Base-by-base conservation (phyloP, 2,113 vertebrate species). In the Sardina pilchardus region DNA sequence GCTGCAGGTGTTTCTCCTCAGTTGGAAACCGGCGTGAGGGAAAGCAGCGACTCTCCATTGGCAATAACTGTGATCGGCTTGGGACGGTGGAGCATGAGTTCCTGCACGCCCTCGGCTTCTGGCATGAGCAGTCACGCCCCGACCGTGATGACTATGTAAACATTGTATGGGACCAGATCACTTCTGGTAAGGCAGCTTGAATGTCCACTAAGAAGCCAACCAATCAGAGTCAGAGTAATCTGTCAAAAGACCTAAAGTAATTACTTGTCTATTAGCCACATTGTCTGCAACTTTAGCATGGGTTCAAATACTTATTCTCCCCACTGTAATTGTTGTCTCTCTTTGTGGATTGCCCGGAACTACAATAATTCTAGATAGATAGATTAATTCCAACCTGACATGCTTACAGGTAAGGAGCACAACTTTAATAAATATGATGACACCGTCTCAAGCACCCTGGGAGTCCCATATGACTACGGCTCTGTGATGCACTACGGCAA, bases 401-500 rank as follows among this genome's bases (percentile, higher is more conserved):
- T 83, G 86, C 86, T 44, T 81, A 3, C 85, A 98, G 97, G 95
- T 83, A 96, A n/a, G 91, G 92, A 96, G 1, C 86, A 95, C 89
- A 98, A 97, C 91, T 99, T 99, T 84, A 92, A 93, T 6, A 95
- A 75, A 81, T 93, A 96, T 0, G 17, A 94, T 34, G 97, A 98
- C 63, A 86, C 83, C 1, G 83, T 0, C 42, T 96, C 96, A 59
- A 95, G 94, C 7, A 88, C 89, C 9, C 90, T 97, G 63, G 97
- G 96, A 1, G 93, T 97, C 14, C 95, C 97, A 10, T 99, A 98
- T 21, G 97, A 99, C 91, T 98, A 97, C 10, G 93, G 87, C 8
- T 99, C 97, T 0, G 95, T 99, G 48, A 97, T 98, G 97, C 97
- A 98, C 93, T 98, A 98, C 24, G 96, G 96, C 80, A 95, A 97